Evolutionary conservation across 64 coral and sea anemone genomes (phyloP), one percentile per base, ranked within the genome.

Genomic region (Hydrozoanthus tunicans): DNA sequence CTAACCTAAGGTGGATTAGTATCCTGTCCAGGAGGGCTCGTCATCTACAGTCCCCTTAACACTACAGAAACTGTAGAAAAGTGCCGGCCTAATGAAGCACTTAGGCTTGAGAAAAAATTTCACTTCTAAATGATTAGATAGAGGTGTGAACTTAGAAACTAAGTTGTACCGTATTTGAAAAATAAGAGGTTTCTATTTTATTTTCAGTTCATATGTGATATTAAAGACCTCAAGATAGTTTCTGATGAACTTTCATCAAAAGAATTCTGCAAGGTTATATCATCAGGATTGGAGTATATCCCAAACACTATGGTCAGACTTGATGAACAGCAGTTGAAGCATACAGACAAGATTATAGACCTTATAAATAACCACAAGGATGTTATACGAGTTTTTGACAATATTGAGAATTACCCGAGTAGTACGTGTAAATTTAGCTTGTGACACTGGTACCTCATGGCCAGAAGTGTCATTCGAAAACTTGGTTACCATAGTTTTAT

Each of bases 351-450:
- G 78, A 92, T 99, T 54, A 92, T 99, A 90, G 97, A 99, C 52
- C 79, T 78, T 9, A 89, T 99, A 56, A 91, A 91, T 12, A 77
- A 92, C 69, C 94, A 96, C 65, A 70, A 74, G 1, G 97, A 99
- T 62, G 97, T 99, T 23, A 91, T 99, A 12, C 82, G 90, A 60
- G 90, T 95, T n/a, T 99, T 92, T 96, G 97, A 99, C 75, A 99
- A 99, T 66, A 94, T 99, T 8, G 51, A 85, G 63, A 77, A 95
- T 72, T 96, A 90, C 61, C 94, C 94, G 74, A 99, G 94, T 95
- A 51, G 62, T 8, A 99, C 97, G 1, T 99, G 94, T 91, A 99
- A 99, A 90, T 76, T 94, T 74, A 55, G 60, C 20, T 88, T 54
- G 61, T 88, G 70, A 75, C 60, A 65, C 1, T 53, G 32, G 32